phyloP scores from a whole-genome alignment of 2,113 vertebrate genomes.

The Aegithalos caudatus region DNA sequence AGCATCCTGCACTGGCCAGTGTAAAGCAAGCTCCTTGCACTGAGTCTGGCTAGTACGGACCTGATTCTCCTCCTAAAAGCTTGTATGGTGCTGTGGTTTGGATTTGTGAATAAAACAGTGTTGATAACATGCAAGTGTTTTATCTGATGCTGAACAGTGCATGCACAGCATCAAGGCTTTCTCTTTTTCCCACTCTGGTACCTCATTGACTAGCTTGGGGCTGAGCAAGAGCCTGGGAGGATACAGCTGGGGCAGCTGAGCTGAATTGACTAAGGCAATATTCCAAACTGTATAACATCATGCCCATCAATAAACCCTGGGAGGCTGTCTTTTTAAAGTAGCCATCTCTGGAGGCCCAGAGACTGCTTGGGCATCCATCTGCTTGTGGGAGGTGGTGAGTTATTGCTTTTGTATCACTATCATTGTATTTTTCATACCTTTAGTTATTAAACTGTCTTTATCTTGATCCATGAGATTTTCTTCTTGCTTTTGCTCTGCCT shows the following conservation, averaged over 20 bases:
- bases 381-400: not conserved
- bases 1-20: fast-evolving
- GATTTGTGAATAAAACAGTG: not conserved
- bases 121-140: not conserved
- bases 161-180: not conserved
- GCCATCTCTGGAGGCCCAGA: not conserved
- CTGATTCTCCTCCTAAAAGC: not conserved
- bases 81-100: not conserved
- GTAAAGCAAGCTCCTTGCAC: not conserved
- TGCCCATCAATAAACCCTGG: not conserved
- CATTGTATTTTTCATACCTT: not conserved
- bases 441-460: not conserved
- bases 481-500: not conserved
- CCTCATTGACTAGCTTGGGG: not conserved
- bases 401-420: not conserved
- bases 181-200: not conserved
- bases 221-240: not conserved
- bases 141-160: not conserved
- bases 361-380: not conserved
- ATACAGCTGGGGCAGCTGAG: not conserved
- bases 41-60: not conserved
- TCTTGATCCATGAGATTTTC: not conserved
- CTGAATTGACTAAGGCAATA: not conserved
- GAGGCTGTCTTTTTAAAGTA: not conserved
- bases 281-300: not conserved